A percentile compares a stretch with the other conserved stretches of the same genome.
phyloP scores from a whole-genome alignment of 2,888 invertebrate genomes.

The Drosophila affinis region DNA sequence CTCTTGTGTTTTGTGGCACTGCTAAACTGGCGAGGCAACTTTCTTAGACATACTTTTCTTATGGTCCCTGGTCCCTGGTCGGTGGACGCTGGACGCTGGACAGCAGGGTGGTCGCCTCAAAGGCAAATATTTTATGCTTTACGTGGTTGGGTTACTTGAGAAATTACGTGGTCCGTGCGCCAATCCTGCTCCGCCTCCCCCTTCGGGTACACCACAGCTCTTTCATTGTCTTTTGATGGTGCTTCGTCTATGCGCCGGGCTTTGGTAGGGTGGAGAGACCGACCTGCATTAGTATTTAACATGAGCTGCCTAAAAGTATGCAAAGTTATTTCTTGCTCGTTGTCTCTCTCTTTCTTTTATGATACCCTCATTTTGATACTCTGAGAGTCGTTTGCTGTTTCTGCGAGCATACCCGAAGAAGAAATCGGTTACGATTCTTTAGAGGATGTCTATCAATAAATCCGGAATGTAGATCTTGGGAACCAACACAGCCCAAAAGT shows the following conservation, averaged over 20 bases:
- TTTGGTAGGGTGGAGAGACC: no score
- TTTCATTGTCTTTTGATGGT: constrained; percentile 61
- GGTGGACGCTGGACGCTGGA: neutral
- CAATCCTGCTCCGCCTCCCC: neutral
- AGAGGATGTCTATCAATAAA: no score
- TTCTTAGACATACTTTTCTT: constrained; percentile 76
- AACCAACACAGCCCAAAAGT: no score
- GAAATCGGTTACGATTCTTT: neutral
- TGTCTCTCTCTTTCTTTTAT: neutral
- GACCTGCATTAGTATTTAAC: constrained; percentile 68
- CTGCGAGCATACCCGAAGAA: neutral
- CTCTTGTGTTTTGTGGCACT: constrained; percentile 41
- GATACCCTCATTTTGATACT: neutral
- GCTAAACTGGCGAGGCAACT: constrained; percentile 50
- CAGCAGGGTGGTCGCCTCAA: constrained; percentile 8
- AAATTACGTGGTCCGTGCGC: constrained; percentile 67
- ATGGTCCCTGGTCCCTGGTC: constrained; percentile 21
- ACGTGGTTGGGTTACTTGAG: constrained; percentile 80
- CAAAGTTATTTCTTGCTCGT: constrained; percentile 73
- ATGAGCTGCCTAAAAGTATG: constrained; percentile 76
- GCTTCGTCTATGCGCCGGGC: constrained; percentile 8
- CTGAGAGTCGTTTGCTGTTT: neutral
- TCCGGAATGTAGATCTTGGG: no score
- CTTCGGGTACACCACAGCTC: constrained; percentile 10
- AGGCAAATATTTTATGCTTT: constrained; percentile 77